Conservation (phyloP, 1,140 invertebrate species). For the Brachionus plicatilis region DNA sequence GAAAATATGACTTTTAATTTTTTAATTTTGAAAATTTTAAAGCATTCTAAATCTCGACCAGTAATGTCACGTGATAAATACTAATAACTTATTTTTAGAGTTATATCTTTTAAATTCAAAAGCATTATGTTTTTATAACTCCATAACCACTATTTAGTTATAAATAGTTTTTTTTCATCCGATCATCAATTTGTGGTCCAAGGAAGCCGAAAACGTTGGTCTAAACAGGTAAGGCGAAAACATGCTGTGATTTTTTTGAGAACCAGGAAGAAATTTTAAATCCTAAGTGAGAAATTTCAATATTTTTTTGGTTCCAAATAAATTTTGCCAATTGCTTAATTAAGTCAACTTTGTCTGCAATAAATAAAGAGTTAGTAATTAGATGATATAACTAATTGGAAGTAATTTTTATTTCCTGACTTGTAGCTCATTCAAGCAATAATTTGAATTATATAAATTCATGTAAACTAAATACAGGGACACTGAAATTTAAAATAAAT, state of each 20-base stretch:
- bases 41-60: not conserved
- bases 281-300: not conserved
- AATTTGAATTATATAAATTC: not conserved
- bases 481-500: not conserved
- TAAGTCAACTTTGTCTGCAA: not conserved
- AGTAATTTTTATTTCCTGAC: not conserved
- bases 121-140: not conserved
- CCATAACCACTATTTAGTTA: not conserved
- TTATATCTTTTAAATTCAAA: not conserved
- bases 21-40: constrained; percentile 1
- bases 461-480: constrained; percentile 13
- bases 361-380: not conserved
- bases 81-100: not conserved
- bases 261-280: not conserved
- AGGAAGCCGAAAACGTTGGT: not conserved
- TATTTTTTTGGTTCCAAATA: not conserved
- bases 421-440: not conserved
- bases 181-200: not conserved
- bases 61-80: not conserved
- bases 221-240: too few relatives aligned
- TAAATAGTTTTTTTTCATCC: not conserved
- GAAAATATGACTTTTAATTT: not conserved
- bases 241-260: too few relatives aligned
- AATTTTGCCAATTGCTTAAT: not conserved
- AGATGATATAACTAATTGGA: not conserved